Evolutionary conservation across 2,888 invertebrate species (phyloP).

Genomic region (Pyrgus malvae): DNA sequence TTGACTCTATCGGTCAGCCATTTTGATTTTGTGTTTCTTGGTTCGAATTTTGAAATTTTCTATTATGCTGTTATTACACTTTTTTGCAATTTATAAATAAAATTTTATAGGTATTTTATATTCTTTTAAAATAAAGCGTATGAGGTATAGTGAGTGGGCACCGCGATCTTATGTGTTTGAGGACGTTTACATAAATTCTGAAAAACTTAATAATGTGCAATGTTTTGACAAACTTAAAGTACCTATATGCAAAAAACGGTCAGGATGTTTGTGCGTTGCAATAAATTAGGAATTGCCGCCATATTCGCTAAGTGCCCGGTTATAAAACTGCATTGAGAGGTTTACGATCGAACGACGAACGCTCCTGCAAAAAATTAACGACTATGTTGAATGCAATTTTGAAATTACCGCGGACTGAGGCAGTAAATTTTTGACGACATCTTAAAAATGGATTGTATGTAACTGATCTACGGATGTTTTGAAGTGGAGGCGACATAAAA

Average conservation of each 20-base stretch:
- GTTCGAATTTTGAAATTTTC: no score
- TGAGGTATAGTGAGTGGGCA: no score
- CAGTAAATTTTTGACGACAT: conserved; percentile 11
- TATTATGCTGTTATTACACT: no score
- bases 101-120: no score
- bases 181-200: conserved; percentile 3
- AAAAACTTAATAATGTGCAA: background rate
- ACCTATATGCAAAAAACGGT: conserved; percentile 7
- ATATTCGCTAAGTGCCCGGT: conserved; percentile 21
- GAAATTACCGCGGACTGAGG: background rate
- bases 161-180: no score
- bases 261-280: conserved; percentile 22
- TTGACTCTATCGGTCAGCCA: background rate
- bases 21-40: no score
- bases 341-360: conserved; percentile 14
- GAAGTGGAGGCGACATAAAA: background rate
- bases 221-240: no score
- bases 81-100: no score
- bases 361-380: conserved; percentile 11
- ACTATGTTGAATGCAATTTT: conserved; percentile 12
- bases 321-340: conserved; percentile 20
- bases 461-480: background rate
- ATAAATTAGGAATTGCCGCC: conserved; percentile 12
- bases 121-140: no score
- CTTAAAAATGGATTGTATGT: conserved; percentile 1